Base-by-base conservation (phyloP, 2,888 invertebrate genomes). In the Ellobium chinense region DNA sequence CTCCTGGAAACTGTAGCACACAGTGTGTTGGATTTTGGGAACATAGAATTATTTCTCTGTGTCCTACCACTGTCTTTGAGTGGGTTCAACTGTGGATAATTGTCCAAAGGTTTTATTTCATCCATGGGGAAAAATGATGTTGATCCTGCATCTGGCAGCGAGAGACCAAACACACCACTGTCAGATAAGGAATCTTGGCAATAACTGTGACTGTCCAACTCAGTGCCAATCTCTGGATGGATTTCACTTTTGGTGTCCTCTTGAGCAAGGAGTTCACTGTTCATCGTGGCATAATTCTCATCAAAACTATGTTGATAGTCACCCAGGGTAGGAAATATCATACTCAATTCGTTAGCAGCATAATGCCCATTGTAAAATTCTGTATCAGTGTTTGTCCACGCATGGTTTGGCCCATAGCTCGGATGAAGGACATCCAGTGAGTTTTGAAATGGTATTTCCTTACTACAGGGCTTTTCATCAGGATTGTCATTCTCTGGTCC, bases 261-360 rank as follows among this genome's bases (percentile, higher is more conserved):
- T 62, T 62, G 62, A 27, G 36, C 54, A 34, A 27, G 27, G 27
- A 36, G n/a, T 60, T 21, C 12, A 60, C 36, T 60, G 24, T 36
- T n/a, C n/a, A n/a, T 27, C 5, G 60, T 37, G 29, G 39, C n/a
- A n/a, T 31, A 63, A 34, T 31, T 63, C 7, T 62, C 65, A 7
- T 76, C 31, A 31, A 31, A 56, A 39, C 63, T 21, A 1, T 39
- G 31, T 34, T 76, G 76, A 37, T 76, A 76, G 34, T 54, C 54
- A 21, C 56, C 76, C 21, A 54, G 31, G 29, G 76, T 58, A 21
- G 76, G 66, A 56, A 76, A 76, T n/a, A 76, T 66, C 3, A 21
- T 66, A 27, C 76, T 76, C 54, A 66, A 76, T 39, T 76, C 76
- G 56, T 36, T 65, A n/a, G 31, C 58, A 29, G 65, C 66, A 65